Evolutionary conservation across 2,113 vertebrate species (phyloP).

Genomic region (Paracyprichromis sp.): DNA sequence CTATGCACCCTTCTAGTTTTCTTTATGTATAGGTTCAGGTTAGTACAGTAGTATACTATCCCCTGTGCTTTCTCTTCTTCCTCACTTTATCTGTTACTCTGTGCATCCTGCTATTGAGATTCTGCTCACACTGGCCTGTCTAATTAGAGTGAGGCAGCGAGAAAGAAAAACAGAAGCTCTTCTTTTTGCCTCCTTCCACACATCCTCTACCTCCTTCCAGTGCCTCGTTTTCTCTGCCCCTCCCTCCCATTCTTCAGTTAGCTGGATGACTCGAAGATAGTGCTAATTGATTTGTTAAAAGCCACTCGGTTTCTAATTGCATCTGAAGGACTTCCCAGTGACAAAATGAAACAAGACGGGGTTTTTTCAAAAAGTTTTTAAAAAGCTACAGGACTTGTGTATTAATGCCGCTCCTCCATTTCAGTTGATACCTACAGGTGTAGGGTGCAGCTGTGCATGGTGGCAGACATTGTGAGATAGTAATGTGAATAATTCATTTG

Average conservation of each 20-base stretch:
- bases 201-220: slow-evolving; percentile 13
- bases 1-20: neutral
- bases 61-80: neutral
- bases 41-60: neutral
- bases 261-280: slow-evolving; percentile 39
- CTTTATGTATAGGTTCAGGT: neutral
- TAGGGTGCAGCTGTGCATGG: neutral
- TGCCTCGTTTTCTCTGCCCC: neutral
- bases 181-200: slow-evolving; percentile 22
- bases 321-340: slow-evolving; percentile 1
- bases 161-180: slow-evolving; percentile 48
- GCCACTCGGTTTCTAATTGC: neutral
- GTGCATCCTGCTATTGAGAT: slow-evolving; percentile 51
- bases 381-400: neutral
- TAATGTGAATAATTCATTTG: slow-evolving; percentile 43
- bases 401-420: neutral
- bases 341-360: neutral
- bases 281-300: slow-evolving; percentile 65
- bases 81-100: slow-evolving; percentile 24
- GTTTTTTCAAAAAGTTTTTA: neutral
- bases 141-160: slow-evolving; percentile 62
- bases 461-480: slow-evolving; percentile 2
- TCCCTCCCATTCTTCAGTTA: slow-evolving; percentile 15
- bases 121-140: slow-evolving; percentile 63
- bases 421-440: neutral